A percentile compares a stretch with the other conserved stretches of the same genome.
These are phyloP conservation scores for Harmothoe impar DNA, from an alignment of 2,888 invertebrate genomes.

Conservation along the genomic window DNA sequence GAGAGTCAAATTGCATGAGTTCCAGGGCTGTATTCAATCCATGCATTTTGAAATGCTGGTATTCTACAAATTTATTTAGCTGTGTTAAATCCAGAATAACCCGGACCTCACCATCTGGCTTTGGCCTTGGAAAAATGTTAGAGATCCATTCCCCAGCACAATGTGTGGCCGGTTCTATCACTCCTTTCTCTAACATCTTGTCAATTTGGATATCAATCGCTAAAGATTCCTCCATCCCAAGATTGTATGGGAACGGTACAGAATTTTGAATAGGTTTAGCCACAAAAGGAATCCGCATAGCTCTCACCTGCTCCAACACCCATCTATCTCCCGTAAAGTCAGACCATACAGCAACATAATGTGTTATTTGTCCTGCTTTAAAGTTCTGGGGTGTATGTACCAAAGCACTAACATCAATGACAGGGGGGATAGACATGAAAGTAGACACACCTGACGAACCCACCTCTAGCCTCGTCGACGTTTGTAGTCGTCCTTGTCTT, in stretches of 20 bases:
- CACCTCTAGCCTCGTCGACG: background rate
- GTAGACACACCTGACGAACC: background rate
- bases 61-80: slow-evolving; percentile 37
- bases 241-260: background rate
- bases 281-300: background rate
- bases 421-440: background rate
- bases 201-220: background rate
- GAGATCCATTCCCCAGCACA: slow-evolving; percentile 35
- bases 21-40: slow-evolving; percentile 1
- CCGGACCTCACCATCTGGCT: slow-evolving; percentile 12
- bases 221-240: background rate
- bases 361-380: background rate
- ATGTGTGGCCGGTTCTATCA: background rate
- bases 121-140: slow-evolving; percentile 48
- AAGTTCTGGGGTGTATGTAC: background rate
- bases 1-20: background rate
- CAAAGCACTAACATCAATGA: background rate
- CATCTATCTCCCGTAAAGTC: background rate
- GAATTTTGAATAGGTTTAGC: background rate
- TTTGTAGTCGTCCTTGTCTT: background rate
- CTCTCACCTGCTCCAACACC: background rate
- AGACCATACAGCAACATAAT: background rate
- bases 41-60: slow-evolving; percentile 58
- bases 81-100: slow-evolving; percentile 59
- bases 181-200: background rate